phyloP scores from a whole-genome alignment of 2,113 vertebrate genomes.

The Chaetops frenatus region DNA sequence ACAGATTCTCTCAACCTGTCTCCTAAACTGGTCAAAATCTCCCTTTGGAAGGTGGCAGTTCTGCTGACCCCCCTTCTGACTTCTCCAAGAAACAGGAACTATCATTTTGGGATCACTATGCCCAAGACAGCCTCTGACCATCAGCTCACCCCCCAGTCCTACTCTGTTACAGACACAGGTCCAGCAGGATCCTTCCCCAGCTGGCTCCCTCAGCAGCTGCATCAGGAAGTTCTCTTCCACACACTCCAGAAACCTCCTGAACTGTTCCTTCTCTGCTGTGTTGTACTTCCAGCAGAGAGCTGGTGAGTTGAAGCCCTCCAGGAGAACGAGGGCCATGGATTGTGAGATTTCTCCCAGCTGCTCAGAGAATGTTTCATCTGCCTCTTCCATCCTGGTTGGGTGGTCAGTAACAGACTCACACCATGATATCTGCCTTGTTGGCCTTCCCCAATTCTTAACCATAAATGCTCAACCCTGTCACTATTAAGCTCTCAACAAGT shows the following conservation, averaged over 20 bases:
- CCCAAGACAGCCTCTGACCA: neutral
- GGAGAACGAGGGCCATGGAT: neutral
- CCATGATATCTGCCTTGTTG: neutral
- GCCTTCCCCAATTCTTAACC: neutral
- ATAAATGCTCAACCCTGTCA: neutral
- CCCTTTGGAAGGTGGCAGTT: neutral
- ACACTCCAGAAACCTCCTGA: neutral
- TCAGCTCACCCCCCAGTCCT: neutral
- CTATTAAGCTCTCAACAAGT: neutral
- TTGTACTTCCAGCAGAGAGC: neutral
- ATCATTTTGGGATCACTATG: neutral
- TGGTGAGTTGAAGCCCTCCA: neutral
- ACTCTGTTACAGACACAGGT: neutral
- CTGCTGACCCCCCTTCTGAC: neutral
- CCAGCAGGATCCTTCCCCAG: neutral
- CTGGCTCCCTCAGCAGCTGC: neutral
- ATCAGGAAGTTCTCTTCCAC: neutral
- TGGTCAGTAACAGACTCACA: neutral
- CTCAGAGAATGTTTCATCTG: neutral
- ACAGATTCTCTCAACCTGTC: neutral
- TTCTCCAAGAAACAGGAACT: neutral
- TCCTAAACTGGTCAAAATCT: neutral
- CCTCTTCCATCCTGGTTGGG: neutral
- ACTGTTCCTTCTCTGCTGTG: neutral
- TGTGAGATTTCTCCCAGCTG: neutral